phyloP scores from a whole-genome alignment of 2,797 vertebrate genomes.

The Danionella dracula region DNA sequence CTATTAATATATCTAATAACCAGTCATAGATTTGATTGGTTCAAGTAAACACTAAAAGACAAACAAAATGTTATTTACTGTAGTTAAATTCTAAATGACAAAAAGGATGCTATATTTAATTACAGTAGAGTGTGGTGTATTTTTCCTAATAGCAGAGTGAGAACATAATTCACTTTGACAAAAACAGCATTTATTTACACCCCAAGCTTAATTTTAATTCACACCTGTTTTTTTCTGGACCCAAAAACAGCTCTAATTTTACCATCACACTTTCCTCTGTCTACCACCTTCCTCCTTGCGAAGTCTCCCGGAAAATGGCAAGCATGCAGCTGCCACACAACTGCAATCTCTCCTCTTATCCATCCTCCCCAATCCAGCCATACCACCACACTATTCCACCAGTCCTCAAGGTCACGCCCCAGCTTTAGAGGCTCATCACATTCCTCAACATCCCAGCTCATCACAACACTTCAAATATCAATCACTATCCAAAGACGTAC shows the following conservation, averaged over 20 bases:
- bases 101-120: too few species aligned
- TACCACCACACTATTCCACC: conserved; percentile 3
- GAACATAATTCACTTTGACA: too few species aligned
- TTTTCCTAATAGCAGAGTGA: too few species aligned
- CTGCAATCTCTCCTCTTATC: neutral
- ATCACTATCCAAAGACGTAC: conserved; percentile 43
- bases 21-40: too few species aligned
- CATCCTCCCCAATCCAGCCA: neutral
- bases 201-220: neutral
- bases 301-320: neutral
- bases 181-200: neutral
- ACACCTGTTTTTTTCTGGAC: neutral
- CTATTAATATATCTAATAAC: too few species aligned
- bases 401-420: conserved; percentile 38
- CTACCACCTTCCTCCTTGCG: neutral
- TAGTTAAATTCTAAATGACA: too few species aligned
- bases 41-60: too few species aligned
- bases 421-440: conserved; percentile 22
- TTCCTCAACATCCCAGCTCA: conserved; percentile 31
- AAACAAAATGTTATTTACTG: too few species aligned
- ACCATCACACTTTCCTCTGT: neutral
- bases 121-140: too few species aligned
- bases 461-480: conserved; percentile 35
- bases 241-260: neutral
- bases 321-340: neutral